Conservation (phyloP, 2,888 invertebrate genomes). For the Malthinus seriepunctatus region DNA sequence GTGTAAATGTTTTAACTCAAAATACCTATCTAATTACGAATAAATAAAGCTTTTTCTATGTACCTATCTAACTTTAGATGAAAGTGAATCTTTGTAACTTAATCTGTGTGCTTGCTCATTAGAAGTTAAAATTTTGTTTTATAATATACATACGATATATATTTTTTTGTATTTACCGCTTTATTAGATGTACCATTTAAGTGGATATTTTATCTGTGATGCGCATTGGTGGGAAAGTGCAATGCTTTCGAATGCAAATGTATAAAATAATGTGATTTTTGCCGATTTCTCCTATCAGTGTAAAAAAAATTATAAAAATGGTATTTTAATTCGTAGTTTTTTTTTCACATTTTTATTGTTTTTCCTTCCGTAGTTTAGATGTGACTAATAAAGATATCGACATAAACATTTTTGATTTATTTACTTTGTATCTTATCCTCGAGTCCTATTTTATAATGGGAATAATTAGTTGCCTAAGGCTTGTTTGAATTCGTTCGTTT, state of each 20-base stretch:
- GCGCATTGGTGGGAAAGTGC: conserved; percentile 53
- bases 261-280: conserved; percentile 52
- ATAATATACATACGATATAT: conserved; percentile 9
- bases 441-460: too few relatives aligned
- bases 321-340: conserved; percentile 51
- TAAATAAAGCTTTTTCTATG: conserved; percentile 26
- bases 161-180: conserved; percentile 25
- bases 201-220: conserved; percentile 50
- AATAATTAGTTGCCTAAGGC: too few relatives aligned
- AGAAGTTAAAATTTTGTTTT: conserved; percentile 16
- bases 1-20: conserved; percentile 29
- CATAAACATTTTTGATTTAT: background rate
- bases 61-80: conserved; percentile 28
- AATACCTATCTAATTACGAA: conserved; percentile 9
- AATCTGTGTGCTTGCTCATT: conserved; percentile 43
- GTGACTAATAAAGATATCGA: conserved; percentile 48
- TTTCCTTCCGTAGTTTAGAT: conserved; percentile 45
- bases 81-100: conserved; percentile 37
- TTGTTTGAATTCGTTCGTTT: too few relatives aligned
- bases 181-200: conserved; percentile 25
- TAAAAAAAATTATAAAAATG: conserved; percentile 46
- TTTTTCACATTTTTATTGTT: conserved; percentile 52
- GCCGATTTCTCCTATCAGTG: conserved; percentile 53
- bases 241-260: conserved; percentile 49
- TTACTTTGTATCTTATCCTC: background rate